These are phyloP conservation scores for Petrocephalus microphthalmus DNA, from an alignment of 2,113 vertebrate genomes.

Conservation along the genomic window DNA sequence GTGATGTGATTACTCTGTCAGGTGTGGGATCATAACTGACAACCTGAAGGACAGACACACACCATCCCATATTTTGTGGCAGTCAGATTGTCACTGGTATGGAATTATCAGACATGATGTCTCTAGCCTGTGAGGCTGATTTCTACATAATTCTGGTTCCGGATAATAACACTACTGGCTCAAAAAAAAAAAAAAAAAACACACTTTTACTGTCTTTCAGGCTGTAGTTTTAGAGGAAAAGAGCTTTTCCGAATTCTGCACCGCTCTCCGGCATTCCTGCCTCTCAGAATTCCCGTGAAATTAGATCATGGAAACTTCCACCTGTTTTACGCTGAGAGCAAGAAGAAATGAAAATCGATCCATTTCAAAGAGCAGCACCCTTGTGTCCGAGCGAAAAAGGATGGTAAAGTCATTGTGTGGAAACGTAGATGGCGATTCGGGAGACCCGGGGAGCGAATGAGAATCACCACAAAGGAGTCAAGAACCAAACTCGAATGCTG, in stretches of 20 bases:
- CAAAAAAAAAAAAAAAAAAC: background rate
- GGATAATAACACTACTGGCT: background rate
- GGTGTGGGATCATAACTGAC: background rate
- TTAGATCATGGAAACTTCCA: slow-evolving; percentile 65
- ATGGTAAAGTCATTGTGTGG: slow-evolving; percentile 59
- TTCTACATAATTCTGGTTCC: background rate
- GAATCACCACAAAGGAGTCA: background rate
- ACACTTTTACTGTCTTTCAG: background rate
- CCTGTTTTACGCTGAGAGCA: slow-evolving; percentile 62
- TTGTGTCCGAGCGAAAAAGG: slow-evolving; percentile 48
- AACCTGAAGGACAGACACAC: background rate
- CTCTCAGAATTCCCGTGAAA: slow-evolving; percentile 56
- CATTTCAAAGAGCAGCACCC: slow-evolving; percentile 40
- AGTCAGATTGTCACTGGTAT: background rate
- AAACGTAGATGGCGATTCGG: slow-evolving; percentile 52
- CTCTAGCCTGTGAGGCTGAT: background rate
- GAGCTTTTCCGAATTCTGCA: background rate
- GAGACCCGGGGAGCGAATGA: background rate
- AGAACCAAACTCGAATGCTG: slow-evolving; percentile 28
- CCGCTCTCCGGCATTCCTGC: slow-evolving; percentile 7
- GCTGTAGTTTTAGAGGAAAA: background rate
- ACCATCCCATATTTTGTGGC: background rate
- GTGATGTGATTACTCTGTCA: background rate
- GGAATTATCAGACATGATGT: background rate
- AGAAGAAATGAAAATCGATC: slow-evolving; percentile 46